Base-by-base conservation (phyloP, 2,888 invertebrate genomes). In the Augochlorella aurata region DNA sequence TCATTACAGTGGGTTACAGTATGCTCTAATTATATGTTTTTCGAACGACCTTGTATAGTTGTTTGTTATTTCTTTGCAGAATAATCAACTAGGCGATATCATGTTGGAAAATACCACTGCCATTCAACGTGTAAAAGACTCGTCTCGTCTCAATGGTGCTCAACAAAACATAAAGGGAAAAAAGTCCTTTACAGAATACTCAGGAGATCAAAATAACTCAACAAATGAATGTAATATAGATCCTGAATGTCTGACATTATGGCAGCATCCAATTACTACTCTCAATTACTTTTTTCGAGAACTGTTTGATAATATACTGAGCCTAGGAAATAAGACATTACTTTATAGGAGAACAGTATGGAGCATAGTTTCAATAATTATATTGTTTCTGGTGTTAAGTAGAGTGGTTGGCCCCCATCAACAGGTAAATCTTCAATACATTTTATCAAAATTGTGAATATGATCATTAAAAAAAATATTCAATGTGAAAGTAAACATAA, bases 201-300 rank as follows among this genome's bases (percentile, higher is more conserved):
- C 80, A 75, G 74, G 63, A 29, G 81, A 72, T 69, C 73, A 72
- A 16, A 84, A 74, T 67, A 78, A 80, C 76, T 38, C 77, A 12
- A 82, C 77, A 52, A 85, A 79, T 44, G 85, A 88, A 69, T 77
- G 71, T 63, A 84, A 87, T 69, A 86, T 92, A 85, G 93, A 93
- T 84, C 82, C 92, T 44, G 93, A 93, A 75, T 89, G 90, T 77
- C 89, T 93, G 74, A 93, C 93, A 24, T 81, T 93, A 63, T 93
- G 93, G 93, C 89, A 92, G 73, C 93, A 93, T 90, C 93, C 93
- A 79, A 87, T 93, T 54, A 92, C 88, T 65, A 93, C 93, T 44
- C 86, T 93, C 68, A 91, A 91, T 86, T 93, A 93, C 88, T 93
- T 93, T 89, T 78, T 93, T 85, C 90, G 89, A 77, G 93, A 93